Percentiles rank a stretch among this genome's conserved stretches.
Conservation (phyloP, 2,113 vertebrate species). For the Marmota flaviventris region DNA sequence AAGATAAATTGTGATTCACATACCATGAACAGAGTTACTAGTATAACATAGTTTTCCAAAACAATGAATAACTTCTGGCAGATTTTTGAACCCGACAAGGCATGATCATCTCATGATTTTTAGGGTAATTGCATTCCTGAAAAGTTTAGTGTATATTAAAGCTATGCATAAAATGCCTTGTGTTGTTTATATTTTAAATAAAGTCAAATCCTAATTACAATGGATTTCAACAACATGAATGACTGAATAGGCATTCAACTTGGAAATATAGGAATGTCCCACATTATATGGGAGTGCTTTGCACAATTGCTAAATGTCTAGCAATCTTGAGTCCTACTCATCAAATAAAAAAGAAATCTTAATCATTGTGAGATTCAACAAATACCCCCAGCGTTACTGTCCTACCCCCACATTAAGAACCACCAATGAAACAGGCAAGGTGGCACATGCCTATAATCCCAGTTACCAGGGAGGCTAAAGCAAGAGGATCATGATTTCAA, state of each 20-base stretch:
- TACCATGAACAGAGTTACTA: background rate
- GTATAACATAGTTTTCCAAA: conserved; percentile 27
- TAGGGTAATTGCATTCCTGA: background rate
- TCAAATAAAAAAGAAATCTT: background rate
- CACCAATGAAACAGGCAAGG: too few relatives aligned
- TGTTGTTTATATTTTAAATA: conserved; percentile 24
- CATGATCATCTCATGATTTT: background rate
- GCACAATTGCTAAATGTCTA: background rate
- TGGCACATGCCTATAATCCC: too few relatives aligned
- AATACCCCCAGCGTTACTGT: background rate
- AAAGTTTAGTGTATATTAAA: background rate
- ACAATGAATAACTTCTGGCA: conserved; percentile 6
- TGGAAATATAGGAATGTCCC: background rate
- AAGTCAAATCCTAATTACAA: background rate
- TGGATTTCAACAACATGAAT: background rate
- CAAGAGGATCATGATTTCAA: too few relatives aligned
- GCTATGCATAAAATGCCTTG: background rate
- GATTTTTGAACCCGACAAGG: background rate
- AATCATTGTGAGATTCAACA: background rate
- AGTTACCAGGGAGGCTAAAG: too few relatives aligned
- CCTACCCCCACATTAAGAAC: background rate
- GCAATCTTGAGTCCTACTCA: background rate
- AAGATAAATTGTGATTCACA: background rate
- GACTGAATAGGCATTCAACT: background rate
- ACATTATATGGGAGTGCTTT: background rate